Conservation (phyloP, 1,140 invertebrate genomes). For the Homalodisca vitripennis region DNA sequence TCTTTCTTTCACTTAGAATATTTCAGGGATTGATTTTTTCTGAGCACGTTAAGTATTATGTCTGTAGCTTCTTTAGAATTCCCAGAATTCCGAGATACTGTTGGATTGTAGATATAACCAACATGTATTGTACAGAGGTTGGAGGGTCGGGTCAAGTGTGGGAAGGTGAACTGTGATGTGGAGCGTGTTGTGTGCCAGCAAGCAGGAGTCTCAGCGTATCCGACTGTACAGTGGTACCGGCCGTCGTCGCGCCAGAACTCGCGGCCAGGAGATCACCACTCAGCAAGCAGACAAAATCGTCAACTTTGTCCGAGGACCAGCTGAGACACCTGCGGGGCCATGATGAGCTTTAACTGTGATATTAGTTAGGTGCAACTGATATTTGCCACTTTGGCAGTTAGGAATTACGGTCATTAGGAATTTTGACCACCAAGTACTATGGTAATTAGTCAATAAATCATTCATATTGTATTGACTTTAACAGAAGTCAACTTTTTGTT, state of each 20-base stretch:
- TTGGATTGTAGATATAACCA: no score
- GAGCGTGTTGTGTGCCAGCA: conserved; percentile 48
- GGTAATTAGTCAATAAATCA: no score
- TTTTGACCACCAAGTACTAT: no score
- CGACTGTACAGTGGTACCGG: conserved; percentile 51
- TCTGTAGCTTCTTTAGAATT: no score
- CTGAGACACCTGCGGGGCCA: conserved; percentile 1
- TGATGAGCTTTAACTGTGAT: conserved; percentile 33
- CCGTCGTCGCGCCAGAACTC: conserved; percentile 10
- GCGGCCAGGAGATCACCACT: conserved; percentile 33
- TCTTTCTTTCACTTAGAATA: no score
- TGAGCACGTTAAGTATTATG: neutral
- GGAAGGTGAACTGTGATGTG: conserved; percentile 58
- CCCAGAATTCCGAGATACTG: no score
- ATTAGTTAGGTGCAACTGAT: no score
- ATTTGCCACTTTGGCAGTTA: no score
- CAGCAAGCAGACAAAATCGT: conserved; percentile 32
- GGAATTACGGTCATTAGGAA: no score
- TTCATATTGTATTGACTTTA: no score
- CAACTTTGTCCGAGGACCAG: conserved; percentile 27
- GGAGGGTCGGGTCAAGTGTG: conserved; percentile 53
- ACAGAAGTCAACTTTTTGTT: no score
- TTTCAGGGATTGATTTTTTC: no score
- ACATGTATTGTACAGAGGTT: conserved; percentile 55
- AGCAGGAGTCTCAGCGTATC: conserved; percentile 55